Conservation (phyloP, 2,888 invertebrate genomes). For the Lissonota sp. region DNA sequence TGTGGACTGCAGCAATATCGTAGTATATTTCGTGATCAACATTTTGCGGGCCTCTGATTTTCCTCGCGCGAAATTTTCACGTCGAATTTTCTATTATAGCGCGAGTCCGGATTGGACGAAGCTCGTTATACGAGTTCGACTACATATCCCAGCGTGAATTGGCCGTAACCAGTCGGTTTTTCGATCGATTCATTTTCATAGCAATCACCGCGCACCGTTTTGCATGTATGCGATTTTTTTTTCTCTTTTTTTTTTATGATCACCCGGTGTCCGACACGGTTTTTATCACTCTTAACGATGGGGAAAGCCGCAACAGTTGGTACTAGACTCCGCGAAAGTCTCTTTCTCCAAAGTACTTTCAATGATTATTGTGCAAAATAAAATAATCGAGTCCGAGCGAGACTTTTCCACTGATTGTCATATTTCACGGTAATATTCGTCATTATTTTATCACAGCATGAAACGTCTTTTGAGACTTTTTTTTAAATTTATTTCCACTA, state of each 20-base stretch:
- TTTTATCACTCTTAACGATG: not conserved
- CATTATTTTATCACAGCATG: too few species aligned
- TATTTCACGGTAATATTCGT: too few species aligned
- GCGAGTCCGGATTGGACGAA: not conserved
- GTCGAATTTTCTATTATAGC: conserved; percentile 14
- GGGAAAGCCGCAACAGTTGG: not conserved
- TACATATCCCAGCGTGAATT: not conserved
- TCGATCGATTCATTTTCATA: conserved; percentile 22
- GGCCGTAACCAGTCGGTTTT: conserved; percentile 2
- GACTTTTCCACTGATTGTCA: conserved; percentile 13
- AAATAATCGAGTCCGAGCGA: conserved; percentile 4
- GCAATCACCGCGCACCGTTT: not conserved
- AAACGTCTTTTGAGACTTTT: too few species aligned
- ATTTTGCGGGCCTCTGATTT: conserved; percentile 81
- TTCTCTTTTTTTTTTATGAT: not conserved
- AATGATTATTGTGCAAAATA: not conserved
- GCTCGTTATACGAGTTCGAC: conserved; percentile 20
- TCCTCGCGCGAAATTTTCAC: conserved; percentile 25
- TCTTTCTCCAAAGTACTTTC: not conserved
- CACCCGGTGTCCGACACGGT: not conserved
- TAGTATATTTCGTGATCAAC: conserved; percentile 90
- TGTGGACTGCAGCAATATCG: conserved; percentile 88
- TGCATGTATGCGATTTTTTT: not conserved
- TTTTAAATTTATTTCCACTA: too few species aligned
- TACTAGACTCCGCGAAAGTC: not conserved